Conservation (phyloP, 2,113 vertebrate species). For the Aleadryas rufinucha region DNA sequence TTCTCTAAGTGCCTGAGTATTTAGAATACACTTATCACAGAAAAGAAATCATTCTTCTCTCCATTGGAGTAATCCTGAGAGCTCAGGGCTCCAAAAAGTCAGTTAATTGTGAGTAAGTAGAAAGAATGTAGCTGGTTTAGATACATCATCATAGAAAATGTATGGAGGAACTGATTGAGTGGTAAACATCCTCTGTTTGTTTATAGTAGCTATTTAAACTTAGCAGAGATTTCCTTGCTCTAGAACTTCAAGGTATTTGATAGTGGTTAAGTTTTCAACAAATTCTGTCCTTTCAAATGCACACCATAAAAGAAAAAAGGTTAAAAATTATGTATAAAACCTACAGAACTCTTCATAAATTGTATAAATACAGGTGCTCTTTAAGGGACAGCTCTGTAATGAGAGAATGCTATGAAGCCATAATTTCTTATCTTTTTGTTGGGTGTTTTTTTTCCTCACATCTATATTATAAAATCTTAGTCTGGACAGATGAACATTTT, state of each 20-base stretch:
- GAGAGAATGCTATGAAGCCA: neutral
- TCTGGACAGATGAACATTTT: neutral
- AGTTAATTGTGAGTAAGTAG: neutral
- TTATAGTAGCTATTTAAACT: neutral
- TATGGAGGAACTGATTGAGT: neutral
- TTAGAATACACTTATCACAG: neutral
- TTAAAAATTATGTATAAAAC: neutral
- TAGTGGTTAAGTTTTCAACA: neutral
- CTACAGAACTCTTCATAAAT: neutral
- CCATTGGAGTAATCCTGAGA: neutral
- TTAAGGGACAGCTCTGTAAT: neutral
- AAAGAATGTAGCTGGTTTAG: neutral
- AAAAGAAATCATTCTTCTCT: neutral
- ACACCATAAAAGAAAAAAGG: neutral
- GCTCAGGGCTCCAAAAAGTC: neutral
- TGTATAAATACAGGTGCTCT: neutral
- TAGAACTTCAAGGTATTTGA: neutral
- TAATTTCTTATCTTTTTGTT: neutral
- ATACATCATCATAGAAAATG: neutral
- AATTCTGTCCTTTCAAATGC: neutral
- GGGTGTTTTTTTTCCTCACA: fast-evolving
- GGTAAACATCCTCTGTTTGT: neutral
- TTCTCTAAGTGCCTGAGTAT: neutral
- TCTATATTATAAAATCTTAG: neutral
- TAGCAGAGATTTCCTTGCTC: neutral